Percentiles rank a stretch among this genome's conserved stretches.
Conservation (phyloP, 1,140 invertebrate species). For the Zaprionus lachaisei region DNA sequence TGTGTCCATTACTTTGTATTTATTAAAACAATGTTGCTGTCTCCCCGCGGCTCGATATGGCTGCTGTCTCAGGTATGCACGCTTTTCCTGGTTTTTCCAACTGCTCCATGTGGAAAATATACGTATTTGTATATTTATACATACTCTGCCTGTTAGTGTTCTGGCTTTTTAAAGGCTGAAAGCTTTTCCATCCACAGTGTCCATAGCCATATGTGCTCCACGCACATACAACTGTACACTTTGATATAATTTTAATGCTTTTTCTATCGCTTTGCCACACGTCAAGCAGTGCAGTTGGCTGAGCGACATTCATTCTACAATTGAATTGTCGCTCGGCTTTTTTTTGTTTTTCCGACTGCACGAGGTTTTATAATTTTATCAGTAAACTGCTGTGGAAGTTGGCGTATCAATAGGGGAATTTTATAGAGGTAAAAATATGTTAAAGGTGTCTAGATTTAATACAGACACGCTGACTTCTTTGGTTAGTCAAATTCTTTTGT, state of each 20-base stretch:
- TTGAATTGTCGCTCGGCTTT: slow-evolving; percentile 19
- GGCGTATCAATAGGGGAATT: neutral
- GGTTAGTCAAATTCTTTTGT: neutral
- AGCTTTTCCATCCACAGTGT: slow-evolving; percentile 27
- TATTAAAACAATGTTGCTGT: slow-evolving; percentile 73
- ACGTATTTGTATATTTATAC: slow-evolving; percentile 1
- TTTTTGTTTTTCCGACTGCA: neutral
- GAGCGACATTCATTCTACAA: slow-evolving; percentile 23
- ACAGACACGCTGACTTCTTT: no score
- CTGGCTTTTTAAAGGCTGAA: slow-evolving; percentile 45
- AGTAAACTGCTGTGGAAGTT: neutral
- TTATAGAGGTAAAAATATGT: neutral
- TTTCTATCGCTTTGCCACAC: slow-evolving; percentile 7
- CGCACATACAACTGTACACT: slow-evolving; percentile 2
- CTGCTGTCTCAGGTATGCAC: slow-evolving; percentile 58
- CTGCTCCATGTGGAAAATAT: slow-evolving; percentile 22
- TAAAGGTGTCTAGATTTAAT: neutral
- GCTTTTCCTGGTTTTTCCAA: slow-evolving; percentile 2
- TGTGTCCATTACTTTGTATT: slow-evolving; percentile 65
- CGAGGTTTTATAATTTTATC: neutral
- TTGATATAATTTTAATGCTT: slow-evolving; percentile 45
- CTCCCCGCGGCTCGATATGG: slow-evolving; percentile 22
- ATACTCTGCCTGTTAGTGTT: slow-evolving; percentile 16
- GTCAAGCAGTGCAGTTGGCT: no score
- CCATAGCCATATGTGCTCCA: neutral